Evolutionary conservation across 64 coral and sea anemone species (phyloP).

Genomic region (Dendronephthya gigantea): DNA sequence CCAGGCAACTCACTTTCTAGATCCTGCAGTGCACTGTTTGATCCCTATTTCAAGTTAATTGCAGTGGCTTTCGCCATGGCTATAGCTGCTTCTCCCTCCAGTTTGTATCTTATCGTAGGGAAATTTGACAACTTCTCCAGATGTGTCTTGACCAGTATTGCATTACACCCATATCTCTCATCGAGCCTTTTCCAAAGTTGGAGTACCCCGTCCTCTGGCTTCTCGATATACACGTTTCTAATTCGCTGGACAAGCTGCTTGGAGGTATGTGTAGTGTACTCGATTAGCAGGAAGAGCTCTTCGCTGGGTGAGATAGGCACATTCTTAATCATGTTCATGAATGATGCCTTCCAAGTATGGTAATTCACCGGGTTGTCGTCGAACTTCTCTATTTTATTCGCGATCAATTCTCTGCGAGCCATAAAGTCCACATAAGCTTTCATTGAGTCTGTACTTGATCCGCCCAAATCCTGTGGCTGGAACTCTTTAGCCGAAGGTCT

Average conservation of each 20-base stretch:
- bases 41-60: neutral
- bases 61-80: neutral
- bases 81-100: conserved; percentile 17
- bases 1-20: neutral
- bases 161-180: conserved; percentile 37
- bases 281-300: conserved; percentile 15
- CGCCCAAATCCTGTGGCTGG: neutral
- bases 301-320: conserved; percentile 10
- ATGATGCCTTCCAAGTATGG: conserved; percentile 27
- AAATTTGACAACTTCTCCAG: conserved; percentile 17
- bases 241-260: conserved; percentile 32
- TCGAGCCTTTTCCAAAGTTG: conserved; percentile 29
- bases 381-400: neutral
- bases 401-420: conserved; percentile 2
- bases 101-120: neutral
- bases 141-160: conserved; percentile 25
- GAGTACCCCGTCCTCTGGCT: conserved; percentile 16
- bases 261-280: conserved; percentile 21
- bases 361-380: conserved; percentile 17
- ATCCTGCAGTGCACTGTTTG: conserved; percentile 1
- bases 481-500: neutral
- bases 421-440: conserved; percentile 1
- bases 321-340: conserved; percentile 30
- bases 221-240: conserved; percentile 22
- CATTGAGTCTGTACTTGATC: neutral